phyloP scores from a whole-genome alignment of 2,888 invertebrate species.

The Steinernema scapterisci region DNA sequence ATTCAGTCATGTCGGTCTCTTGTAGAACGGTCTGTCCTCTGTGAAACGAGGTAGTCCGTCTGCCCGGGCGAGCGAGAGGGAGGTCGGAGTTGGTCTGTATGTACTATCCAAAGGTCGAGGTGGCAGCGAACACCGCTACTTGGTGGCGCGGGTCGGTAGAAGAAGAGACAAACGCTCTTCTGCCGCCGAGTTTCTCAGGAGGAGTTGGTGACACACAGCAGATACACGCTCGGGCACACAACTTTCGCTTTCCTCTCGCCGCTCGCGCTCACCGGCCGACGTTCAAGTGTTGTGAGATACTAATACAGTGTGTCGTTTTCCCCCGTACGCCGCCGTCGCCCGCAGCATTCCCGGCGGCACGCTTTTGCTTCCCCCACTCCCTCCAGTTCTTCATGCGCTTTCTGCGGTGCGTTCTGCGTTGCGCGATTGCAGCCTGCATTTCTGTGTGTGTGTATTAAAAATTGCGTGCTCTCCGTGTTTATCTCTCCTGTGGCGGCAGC shows the following conservation, averaged over 20 bases:
- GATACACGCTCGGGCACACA: background rate
- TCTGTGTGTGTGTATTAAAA: background rate
- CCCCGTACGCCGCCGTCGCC: background rate
- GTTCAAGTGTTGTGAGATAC: conserved; percentile 23
- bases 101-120: too few relatives aligned
- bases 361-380: too few relatives aligned
- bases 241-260: background rate
- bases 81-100: too few relatives aligned
- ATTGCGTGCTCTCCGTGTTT: conserved; percentile 19
- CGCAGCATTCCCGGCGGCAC: background rate
- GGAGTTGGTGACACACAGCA: conserved; percentile 14
- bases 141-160: background rate
- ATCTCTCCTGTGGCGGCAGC: background rate
- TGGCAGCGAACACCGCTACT: conserved; percentile 15
- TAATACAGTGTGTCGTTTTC: conserved; percentile 15
- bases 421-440: too few relatives aligned
- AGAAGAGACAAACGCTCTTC: too few relatives aligned
- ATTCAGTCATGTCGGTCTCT: background rate
- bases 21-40: too few relatives aligned
- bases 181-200: too few relatives aligned
- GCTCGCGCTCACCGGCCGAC: background rate
- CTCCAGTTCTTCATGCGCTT: background rate
- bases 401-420: background rate
- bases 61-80: too few relatives aligned
- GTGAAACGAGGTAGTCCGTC: too few relatives aligned